Base-by-base conservation (phyloP, 64 coral and sea anemone species). In the Acropora tenuis region DNA sequence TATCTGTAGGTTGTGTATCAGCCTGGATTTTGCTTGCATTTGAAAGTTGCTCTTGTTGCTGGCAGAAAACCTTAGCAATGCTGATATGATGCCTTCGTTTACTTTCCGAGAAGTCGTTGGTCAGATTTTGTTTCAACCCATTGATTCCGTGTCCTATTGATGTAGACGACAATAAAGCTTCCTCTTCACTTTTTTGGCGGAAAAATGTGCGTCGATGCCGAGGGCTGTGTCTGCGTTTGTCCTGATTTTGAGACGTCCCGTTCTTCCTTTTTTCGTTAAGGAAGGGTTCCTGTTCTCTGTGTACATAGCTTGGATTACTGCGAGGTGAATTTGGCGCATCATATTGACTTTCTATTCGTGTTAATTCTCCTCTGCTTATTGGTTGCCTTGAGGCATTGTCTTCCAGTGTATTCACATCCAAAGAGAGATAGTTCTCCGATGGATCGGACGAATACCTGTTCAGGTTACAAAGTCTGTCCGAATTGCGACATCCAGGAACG, bases 161-260 rank as follows among this genome's bases (percentile, higher is more conserved):
- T 15, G 43, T 49, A 8, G 82, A 85, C 17, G 82, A 71, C 1
- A 85, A 65, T 44, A 85, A 43, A 6, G 82, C 44, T 71, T 85
- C 82, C 65, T 85, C 63, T 85, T 85, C 82, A 49, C 65, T 72
- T 12, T 85, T 85, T 20, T 71, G 82, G 82, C 82, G 65, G 63
- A 65, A 85, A 85, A 85, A 85, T 85, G 72, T 16, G 65, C 19
- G 82, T 11, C 63, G 3, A 85, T 65, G 45, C 44, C 61, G 46
- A 8, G 65, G 72, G 61, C 65, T 85, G 7, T 85, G 61, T 17
- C 50, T 49, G 43, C 65, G 43, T 19, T 50, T 72, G 17, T 85
- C n/a, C 18, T 85, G 42, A 8, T 71, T 85, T 19, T 10, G 11
- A 20, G 46, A 40, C 9, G 3, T 44, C 30, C 15, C 6, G 43